phyloP scores from a whole-genome alignment of 1,140 invertebrate genomes.

The Cotesia typhae region DNA sequence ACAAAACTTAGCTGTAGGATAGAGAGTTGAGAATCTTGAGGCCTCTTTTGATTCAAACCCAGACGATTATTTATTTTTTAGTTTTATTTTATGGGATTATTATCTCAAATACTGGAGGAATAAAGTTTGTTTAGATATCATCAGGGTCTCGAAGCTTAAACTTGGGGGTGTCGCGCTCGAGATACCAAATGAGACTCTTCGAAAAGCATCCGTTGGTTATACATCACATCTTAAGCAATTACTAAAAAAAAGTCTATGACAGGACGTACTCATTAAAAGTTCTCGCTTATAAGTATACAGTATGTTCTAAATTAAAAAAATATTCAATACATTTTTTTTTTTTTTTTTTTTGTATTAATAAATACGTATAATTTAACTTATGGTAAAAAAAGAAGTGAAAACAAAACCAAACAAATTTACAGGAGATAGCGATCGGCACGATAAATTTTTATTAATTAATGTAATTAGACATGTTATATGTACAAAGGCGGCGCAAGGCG shows the following conservation, averaged over 20 bases:
- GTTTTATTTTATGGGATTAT: slow-evolving; percentile 20
- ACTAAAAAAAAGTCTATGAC: background rate
- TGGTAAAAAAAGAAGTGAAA: background rate
- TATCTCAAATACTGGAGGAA: background rate
- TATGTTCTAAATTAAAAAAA: background rate
- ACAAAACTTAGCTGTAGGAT: background rate
- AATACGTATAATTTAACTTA: background rate
- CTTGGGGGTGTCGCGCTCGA: background rate
- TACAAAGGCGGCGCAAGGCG: slow-evolving; percentile 47
- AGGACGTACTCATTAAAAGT: slow-evolving; percentile 1
- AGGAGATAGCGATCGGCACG: slow-evolving; percentile 39
- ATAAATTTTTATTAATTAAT: slow-evolving; percentile 50
- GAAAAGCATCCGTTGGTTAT: background rate
- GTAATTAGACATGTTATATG: slow-evolving; percentile 47
- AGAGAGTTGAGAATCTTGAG: background rate
- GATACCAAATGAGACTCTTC: background rate
- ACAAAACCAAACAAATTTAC: background rate
- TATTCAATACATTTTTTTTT: background rate
- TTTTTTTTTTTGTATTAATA: background rate
- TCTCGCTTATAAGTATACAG: background rate
- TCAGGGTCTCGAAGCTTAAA: background rate
- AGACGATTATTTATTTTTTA: slow-evolving; percentile 1
- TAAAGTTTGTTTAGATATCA: slow-evolving; percentile 8
- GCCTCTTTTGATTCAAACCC: background rate
- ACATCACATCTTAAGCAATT: background rate